Conservation (phyloP, 2,113 vertebrate genomes). For the Eolophus roseicapilla region DNA sequence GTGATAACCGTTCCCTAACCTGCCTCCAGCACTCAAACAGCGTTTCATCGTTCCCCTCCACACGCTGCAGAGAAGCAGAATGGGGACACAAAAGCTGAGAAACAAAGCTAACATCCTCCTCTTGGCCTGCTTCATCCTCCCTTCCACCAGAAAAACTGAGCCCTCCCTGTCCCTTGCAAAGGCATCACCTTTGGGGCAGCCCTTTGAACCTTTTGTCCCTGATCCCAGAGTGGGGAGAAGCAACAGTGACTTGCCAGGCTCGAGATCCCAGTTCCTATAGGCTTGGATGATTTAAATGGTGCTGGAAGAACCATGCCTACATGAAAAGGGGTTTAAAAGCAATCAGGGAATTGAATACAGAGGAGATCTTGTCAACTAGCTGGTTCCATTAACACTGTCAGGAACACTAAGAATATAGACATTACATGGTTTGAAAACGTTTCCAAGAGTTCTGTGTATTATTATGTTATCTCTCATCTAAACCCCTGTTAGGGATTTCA, state of each 20-base stretch:
- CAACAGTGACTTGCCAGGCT: rapidly evolving
- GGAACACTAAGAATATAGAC: conserved; percentile 65
- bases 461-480: conserved; percentile 71
- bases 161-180: neutral
- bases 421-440: conserved; percentile 66
- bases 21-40: neutral
- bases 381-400: conserved; percentile 62
- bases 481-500: conserved; percentile 72
- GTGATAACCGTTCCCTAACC: conserved; percentile 3
- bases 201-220: neutral
- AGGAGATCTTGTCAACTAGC: conserved; percentile 66
- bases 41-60: neutral
- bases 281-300: neutral
- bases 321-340: conserved; percentile 19
- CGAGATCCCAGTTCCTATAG: neutral
- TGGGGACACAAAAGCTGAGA: neutral
- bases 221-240: neutral
- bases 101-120: neutral
- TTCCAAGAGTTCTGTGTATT: conserved; percentile 69
- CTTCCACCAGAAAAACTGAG: neutral
- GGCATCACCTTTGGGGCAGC: neutral
- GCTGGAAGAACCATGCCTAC: neutral
- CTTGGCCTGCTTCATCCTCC: neutral
- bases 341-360: conserved; percentile 30
- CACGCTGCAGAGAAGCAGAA: neutral